Conservation (phyloP, 2,113 vertebrate species). For the Malurus alboscapulatus region DNA sequence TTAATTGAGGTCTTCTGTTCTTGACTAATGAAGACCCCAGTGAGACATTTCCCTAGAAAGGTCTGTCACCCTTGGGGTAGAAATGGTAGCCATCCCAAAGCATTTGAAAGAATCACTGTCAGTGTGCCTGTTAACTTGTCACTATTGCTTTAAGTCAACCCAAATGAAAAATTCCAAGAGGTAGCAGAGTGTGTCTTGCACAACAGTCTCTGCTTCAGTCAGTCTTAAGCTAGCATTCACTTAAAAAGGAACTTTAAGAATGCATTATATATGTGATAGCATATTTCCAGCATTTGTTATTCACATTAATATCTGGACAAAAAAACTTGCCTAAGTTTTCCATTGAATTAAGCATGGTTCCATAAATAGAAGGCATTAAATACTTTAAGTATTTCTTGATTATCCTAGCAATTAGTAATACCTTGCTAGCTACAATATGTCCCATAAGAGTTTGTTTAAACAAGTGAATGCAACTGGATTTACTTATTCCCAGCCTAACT, state of each 20-base stretch:
- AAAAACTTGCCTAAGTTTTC: not conserved
- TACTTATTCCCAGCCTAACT: not conserved
- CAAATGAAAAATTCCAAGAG: not conserved
- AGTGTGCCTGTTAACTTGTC: not conserved
- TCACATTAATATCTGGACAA: not conserved
- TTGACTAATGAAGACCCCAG: not conserved
- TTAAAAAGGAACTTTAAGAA: not conserved
- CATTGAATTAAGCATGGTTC: not conserved
- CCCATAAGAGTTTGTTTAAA: not conserved
- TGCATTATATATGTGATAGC: not conserved
- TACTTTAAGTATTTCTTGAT: slow-evolving; percentile 23
- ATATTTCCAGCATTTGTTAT: not conserved
- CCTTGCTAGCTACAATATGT: not conserved
- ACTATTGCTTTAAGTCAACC: not conserved
- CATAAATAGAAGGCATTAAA: slow-evolving; percentile 26
- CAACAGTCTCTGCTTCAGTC: not conserved
- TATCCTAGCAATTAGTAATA: slow-evolving; percentile 29
- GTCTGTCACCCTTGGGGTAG: not conserved
- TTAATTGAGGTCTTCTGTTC: not conserved
- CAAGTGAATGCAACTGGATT: not conserved
- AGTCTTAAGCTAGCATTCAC: not conserved
- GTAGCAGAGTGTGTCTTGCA: not conserved
- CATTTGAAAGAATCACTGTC: not conserved
- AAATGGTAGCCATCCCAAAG: not conserved
- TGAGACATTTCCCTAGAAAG: not conserved